Conservation (phyloP, 30 jellyfish, hydroid and myxozoan species). For the Pseudorhiza aurosa region DNA sequence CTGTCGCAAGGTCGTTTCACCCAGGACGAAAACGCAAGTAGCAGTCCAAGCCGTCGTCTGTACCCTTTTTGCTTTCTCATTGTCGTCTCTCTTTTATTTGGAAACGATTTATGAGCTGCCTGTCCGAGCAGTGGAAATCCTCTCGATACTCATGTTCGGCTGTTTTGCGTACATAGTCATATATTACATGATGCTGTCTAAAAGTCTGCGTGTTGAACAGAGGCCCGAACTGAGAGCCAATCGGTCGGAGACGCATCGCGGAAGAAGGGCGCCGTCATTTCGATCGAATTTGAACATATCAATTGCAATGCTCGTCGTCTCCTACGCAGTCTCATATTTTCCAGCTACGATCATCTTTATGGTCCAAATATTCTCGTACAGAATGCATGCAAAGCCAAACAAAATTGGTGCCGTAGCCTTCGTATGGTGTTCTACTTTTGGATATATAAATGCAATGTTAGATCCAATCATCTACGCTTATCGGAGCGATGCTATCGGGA, state of each 20-base stretch:
- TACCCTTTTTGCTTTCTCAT: not conserved
- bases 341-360: not conserved
- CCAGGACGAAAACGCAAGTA: not conserved
- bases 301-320: not conserved
- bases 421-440: slow-evolving; percentile 10
- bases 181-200: slow-evolving; percentile 1
- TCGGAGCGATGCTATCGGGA: slow-evolving; percentile 39
- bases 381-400: not conserved
- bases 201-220: not conserved
- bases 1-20: not conserved
- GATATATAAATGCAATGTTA: slow-evolving; percentile 3
- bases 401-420: not conserved
- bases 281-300: not conserved
- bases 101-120: slow-evolving; percentile 2
- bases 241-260: not conserved
- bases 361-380: not conserved
- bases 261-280: not conserved
- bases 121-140: not conserved
- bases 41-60: not conserved
- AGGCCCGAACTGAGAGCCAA: not conserved
- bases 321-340: slow-evolving; percentile 11
- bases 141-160: not conserved
- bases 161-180: not conserved
- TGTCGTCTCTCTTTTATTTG: not conserved
- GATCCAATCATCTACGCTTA: slow-evolving; percentile 35